These are phyloP conservation scores for Polia nebulosa DNA, from an alignment of 2,888 invertebrate genomes.

Conservation along the genomic window DNA sequence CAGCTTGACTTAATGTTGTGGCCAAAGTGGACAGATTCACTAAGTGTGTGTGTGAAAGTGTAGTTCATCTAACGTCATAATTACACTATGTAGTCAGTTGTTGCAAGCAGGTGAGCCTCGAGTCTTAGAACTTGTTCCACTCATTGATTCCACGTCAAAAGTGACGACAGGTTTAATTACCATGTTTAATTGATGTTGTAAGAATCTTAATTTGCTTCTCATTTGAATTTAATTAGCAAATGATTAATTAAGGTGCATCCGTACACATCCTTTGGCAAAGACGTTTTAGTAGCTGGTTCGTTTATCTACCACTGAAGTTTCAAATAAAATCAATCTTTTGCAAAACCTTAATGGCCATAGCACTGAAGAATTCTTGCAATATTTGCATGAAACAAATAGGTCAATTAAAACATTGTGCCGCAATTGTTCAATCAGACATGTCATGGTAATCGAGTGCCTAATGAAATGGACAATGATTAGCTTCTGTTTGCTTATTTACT, in stretches of 20 bases:
- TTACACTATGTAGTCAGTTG: constrained; percentile 32
- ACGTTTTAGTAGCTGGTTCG: neutral
- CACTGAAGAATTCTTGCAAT: neutral
- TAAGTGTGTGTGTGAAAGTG: neutral
- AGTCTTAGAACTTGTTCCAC: constrained; percentile 48
- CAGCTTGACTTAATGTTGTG: no score
- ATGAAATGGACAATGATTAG: constrained; percentile 46
- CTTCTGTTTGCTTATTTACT: constrained; percentile 32
- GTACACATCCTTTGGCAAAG: constrained; percentile 17
- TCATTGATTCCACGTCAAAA: constrained; percentile 39
- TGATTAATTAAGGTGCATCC: constrained; percentile 11
- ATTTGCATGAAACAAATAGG: constrained; percentile 20
- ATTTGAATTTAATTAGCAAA: constrained; percentile 51
- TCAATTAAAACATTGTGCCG: constrained; percentile 16
- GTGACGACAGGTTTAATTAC: constrained; percentile 48
- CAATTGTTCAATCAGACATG: constrained; percentile 42
- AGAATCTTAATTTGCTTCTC: constrained; percentile 24
- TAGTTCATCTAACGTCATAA: constrained; percentile 27
- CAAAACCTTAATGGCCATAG: no score
- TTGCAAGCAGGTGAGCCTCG: constrained; percentile 20
- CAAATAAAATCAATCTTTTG: neutral
- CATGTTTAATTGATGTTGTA: constrained; percentile 45
- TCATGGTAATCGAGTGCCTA: constrained; percentile 45
- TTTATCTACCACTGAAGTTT: neutral
- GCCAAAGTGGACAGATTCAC: neutral